A percentile compares a stretch with the other conserved stretches of the same genome.
phyloP scores from a whole-genome alignment of 2,888 invertebrate genomes.

The Lasioglossum zephyrum region DNA sequence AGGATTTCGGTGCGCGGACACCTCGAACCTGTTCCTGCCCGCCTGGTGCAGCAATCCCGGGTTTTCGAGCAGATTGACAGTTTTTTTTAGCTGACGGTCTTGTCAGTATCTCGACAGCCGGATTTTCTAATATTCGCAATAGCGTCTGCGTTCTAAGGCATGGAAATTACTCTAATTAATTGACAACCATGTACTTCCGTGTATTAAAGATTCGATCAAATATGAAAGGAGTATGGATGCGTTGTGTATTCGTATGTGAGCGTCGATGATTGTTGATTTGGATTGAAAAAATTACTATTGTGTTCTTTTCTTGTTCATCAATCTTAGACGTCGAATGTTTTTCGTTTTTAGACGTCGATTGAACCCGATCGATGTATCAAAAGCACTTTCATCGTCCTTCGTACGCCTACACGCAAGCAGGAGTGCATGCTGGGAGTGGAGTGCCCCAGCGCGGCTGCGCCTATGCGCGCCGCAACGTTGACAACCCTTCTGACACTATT shows the following conservation, averaged over 20 bases:
- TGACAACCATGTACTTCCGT: background rate
- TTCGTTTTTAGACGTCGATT: conserved; percentile 34
- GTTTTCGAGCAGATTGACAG: conserved; percentile 81
- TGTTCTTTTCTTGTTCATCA: conserved; percentile 16
- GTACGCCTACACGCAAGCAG: conserved; percentile 52
- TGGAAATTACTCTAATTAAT: background rate
- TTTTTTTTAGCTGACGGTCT: conserved; percentile 76
- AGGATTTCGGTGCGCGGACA: conserved; percentile 36
- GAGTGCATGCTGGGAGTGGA: conserved; percentile 55
- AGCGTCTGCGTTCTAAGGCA: background rate
- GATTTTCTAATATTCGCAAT: conserved; percentile 21
- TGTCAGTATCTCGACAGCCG: conserved; percentile 64
- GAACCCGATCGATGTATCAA: conserved; percentile 23
- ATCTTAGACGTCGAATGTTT: conserved; percentile 19
- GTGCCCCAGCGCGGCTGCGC: background rate
- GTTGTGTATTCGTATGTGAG: background rate
- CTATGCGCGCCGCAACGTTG: background rate
- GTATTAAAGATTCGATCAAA: background rate
- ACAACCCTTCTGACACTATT: background rate
- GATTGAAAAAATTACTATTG: background rate
- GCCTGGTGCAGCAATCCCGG: conserved; percentile 79
- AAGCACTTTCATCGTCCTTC: conserved; percentile 62
- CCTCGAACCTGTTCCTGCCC: conserved; percentile 67
- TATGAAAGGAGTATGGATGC: background rate
- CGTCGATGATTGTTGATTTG: background rate